Evolutionary conservation across 2,888 invertebrate genomes (phyloP), one percentile per base, ranked within the genome.

Genomic region (Alsophila aescularia): DNA sequence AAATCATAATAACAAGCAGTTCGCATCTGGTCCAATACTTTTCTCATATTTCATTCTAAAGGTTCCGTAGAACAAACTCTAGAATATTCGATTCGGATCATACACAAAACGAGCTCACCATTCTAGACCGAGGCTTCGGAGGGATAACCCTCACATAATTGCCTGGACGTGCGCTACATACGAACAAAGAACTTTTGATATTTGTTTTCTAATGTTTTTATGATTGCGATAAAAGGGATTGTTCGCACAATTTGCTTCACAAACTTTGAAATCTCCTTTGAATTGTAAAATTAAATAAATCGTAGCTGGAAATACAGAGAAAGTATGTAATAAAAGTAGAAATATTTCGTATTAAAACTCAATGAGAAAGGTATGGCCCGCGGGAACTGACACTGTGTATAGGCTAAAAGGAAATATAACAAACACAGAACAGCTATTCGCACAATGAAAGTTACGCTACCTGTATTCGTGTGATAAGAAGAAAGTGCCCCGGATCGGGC

Each of bases 381-480:
- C 21, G 62, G 65, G 12, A 5, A 12, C 12, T 12, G 32, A 32
- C 32, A 13, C 32, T 32, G 13, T 13, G 43, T 50, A n/a, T n/a
- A 52, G 32, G 44, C 43, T 43, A 47, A 51, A 29, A 24, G 36
- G 49, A 40, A 40, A 27, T 43, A 51, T 44, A 58, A 59, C 57
- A 55, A 56, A 63, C 49, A 45, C 41, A 36, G 51, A 50, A 37
- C 48, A 42, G 51, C 49, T 29, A 49, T 42, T 41, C 27, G 47
- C 36, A 59, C 57, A 56, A 55, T 55, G 44, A 41, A 55, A 55
- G 51, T 37, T 57, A 69, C 79, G 29, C 87, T 85, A 94, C 94
- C 94, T 94, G 90, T 95, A 95, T 80, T 95, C 95, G 81, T 98
- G 98, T 5, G 98, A 96, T 62, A 98, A 93, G 92, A 98, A 98